Conservation (phyloP, 2,113 vertebrate genomes). For the Entelurus aequoreus region DNA sequence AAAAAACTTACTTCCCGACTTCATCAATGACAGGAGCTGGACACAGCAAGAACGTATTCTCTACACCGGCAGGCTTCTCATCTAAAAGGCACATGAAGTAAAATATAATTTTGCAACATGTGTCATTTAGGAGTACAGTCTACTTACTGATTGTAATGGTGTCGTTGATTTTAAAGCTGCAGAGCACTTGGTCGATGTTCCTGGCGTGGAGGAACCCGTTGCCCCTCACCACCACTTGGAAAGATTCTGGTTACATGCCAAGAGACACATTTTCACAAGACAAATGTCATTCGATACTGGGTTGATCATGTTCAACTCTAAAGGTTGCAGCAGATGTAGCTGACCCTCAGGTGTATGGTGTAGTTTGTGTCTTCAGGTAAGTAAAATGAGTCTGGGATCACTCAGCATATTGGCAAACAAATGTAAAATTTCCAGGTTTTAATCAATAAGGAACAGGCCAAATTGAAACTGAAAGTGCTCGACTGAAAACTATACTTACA, state of each 20-base stretch:
- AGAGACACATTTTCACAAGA: not conserved
- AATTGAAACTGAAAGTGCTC: not conserved
- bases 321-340: not conserved
- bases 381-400: not conserved
- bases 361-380: not conserved
- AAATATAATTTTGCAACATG: not conserved
- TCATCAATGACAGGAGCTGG: slow-evolving; percentile 81
- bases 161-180: slow-evolving; percentile 88
- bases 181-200: slow-evolving; percentile 79
- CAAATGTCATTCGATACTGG: not conserved
- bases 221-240: slow-evolving; percentile 82
- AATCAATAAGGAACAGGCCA: too few species aligned
- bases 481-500: not conserved
- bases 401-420: not conserved
- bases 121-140: not conserved
- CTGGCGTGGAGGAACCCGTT: slow-evolving; percentile 83
- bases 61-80: slow-evolving; percentile 71
- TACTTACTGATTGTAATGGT: slow-evolving; percentile 82
- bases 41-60: slow-evolving; percentile 78
- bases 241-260: slow-evolving; percentile 72
- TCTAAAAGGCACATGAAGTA: slow-evolving; percentile 58
- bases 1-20: slow-evolving; percentile 79
- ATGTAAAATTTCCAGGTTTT: too few species aligned
- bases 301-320: not conserved
- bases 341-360: not conserved